Base-by-base conservation (phyloP, 2,113 vertebrate genomes). In the Rhegmatorhina hoffmannsi region DNA sequence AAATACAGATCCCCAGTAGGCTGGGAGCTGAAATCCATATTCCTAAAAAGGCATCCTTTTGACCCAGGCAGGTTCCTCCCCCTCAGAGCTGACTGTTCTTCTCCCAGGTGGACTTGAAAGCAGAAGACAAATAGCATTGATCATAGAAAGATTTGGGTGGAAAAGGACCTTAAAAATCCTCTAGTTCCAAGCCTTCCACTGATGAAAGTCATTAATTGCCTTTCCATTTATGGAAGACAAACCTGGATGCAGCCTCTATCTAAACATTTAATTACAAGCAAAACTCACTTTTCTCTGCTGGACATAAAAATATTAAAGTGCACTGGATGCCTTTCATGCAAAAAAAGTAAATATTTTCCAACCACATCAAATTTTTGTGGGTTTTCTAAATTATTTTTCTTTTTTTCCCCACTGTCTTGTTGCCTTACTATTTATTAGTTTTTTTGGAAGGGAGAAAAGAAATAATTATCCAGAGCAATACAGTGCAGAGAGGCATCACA, bases 221-320 rank as follows among this genome's bases (percentile, higher is more conserved):
- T 86, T 58, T 80, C 63, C 5, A 1, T 86, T 87, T 64, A 56
- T 52, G n/a, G 79, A 63, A 86, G 59, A 55, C 38, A 92, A 95
- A 85, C 72, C n/a, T 79, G 50, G 72, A 62, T 38, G 59, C 59
- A 88, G 43, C 17, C 59, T 87, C 60, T 80, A 64, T 64, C 56
- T 84, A 81, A 80, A 23, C 60, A 91, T 86, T 94, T 92, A 90
- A 96, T 92, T 88, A 64, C 4, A 4, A 75, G 49, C 83, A 94
- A 56, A 81, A 88, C 80, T 84, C 23, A 69, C 56, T 92, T 88
- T 82, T 64, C n/a, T 69, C 58, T 60, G 7, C 49, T 36, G 59
- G 87, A 38, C 15, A 4, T 46, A 43, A 43, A 74, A 69, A 59
- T 17, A 28, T 55, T 81, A 14, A 81, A 36, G 40, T 38, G 67